phyloP scores from a whole-genome alignment of 2,797 vertebrate genomes.

The Pseudochromis fuscus region DNA sequence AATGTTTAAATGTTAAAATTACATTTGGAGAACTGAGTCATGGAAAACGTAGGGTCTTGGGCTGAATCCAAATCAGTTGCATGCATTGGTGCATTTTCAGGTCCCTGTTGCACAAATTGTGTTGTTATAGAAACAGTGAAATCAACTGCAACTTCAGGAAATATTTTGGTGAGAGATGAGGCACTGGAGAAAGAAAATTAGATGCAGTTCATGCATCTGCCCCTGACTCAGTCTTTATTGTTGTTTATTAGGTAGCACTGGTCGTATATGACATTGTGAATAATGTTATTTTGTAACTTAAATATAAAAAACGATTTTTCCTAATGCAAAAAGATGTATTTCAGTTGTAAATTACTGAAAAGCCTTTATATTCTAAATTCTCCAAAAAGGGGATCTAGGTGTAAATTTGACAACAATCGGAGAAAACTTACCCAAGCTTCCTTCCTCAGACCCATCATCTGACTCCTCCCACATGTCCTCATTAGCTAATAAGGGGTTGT shows the following conservation, averaged over 20 bases:
- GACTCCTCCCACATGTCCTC: conserved; percentile 95
- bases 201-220: conserved; percentile 1
- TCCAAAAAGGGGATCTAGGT: background rate
- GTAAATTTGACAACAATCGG: conserved; percentile 10
- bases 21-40: background rate
- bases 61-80: background rate
- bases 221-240: conserved; percentile 5
- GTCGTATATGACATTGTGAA: too few species aligned
- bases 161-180: background rate
- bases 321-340: background rate
- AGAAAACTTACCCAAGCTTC: conserved; percentile 87
- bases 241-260: too few species aligned
- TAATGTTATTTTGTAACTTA: background rate
- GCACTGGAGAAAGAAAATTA: background rate
- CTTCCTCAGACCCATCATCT: conserved; percentile 87
- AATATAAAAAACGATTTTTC: background rate
- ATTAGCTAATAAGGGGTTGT: conserved; percentile 90
- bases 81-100: background rate
- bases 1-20: background rate
- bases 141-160: background rate
- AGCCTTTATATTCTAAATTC: background rate
- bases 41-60: background rate
- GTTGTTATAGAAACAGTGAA: background rate
- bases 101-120: background rate
- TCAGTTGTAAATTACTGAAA: background rate